phyloP scores from a whole-genome alignment of 2,113 vertebrate species.

The Ia io region DNA sequence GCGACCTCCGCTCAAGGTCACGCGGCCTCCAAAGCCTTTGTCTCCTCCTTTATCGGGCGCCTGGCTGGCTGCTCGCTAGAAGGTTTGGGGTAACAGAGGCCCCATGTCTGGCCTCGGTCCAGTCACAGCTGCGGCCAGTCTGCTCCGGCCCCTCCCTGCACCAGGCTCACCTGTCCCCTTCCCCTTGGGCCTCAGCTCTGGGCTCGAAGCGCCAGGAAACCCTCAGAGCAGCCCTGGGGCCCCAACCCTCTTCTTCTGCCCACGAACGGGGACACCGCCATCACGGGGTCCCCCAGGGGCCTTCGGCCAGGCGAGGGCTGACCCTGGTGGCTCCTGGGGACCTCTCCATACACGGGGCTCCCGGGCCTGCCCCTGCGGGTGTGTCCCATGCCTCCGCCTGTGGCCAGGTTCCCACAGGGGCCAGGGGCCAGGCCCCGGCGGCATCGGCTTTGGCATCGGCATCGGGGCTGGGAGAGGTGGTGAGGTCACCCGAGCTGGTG shows the following conservation, averaged over 20 bases:
- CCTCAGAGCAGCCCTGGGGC: not conserved
- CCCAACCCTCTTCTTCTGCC: not conserved
- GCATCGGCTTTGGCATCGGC: not conserved
- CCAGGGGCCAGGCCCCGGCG: not conserved
- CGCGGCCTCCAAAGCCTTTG: not conserved
- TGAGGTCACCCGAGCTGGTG: slow-evolving; percentile 51
- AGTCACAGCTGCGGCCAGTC: not conserved
- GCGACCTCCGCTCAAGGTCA: not conserved
- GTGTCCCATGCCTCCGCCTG: not conserved
- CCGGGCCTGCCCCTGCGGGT: not conserved
- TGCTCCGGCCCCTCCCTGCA: not conserved
- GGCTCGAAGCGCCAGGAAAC: not conserved
- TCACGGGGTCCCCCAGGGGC: too few relatives aligned
- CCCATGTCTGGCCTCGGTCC: not conserved
- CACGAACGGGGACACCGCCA: too few relatives aligned
- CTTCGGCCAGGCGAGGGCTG: not conserved
- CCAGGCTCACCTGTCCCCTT: too few relatives aligned
- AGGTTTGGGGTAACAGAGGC: not conserved
- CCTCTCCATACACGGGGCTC: not conserved
- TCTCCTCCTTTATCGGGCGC: not conserved
- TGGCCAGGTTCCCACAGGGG: slow-evolving; percentile 21
- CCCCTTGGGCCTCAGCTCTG: not conserved
- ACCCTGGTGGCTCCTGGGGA: not conserved
- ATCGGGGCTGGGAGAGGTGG: slow-evolving; percentile 8
- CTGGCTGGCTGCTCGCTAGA: not conserved